Evolutionary conservation across 2,888 invertebrate genomes (phyloP), one percentile per base, ranked within the genome.

Genomic region (Tipula helvola): DNA sequence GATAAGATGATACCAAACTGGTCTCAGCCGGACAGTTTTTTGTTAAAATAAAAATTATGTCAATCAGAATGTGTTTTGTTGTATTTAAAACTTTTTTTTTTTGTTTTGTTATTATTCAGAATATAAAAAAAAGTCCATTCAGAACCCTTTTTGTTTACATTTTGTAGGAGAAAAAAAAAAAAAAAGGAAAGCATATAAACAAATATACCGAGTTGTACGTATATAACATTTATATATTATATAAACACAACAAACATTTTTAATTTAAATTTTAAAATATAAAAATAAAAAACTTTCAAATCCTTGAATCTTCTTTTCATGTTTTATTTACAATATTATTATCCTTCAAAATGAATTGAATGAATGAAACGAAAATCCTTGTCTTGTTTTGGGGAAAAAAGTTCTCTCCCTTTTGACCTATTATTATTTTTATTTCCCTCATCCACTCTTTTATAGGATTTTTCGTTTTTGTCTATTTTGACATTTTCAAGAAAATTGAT

Each of bases 341-440:
- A 71, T 71, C 71, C 71, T 71, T 71, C 71, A 71, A 71, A 71
- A 71, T 71, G 71, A 71, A 71, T 71, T 71, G 71, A 71, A 71
- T 71, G 71, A 71, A 71, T 28, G 71, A 71, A 71, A 71, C 28
- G 71, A 71, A 71, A 71, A 71, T 71, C 71, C 71, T 71, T 71
- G 71, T 71, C 71, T 71, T 71, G 71, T 71, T 71, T 71, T 28
- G 28, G 8, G 71, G 28, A 28, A 71, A 71, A 71, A 71, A 71
- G 5, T 57, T 71, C 71, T 71, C 71, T 71, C 71, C 71, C 71
- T 71, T 71, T 71, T 71, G 71, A 71, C 71, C 71, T 71, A 71
- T 71, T 71, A 71, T 71, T 71, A 71, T 71, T 71, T 28, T 71
- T 28, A 71, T 71, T 71, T 28, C 28, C 71, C 12, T 71, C 28